Evolutionary conservation across 2,888 invertebrate genomes (phyloP), one percentile per base, ranked within the genome.

Genomic region (Ochropacha duplaris): DNA sequence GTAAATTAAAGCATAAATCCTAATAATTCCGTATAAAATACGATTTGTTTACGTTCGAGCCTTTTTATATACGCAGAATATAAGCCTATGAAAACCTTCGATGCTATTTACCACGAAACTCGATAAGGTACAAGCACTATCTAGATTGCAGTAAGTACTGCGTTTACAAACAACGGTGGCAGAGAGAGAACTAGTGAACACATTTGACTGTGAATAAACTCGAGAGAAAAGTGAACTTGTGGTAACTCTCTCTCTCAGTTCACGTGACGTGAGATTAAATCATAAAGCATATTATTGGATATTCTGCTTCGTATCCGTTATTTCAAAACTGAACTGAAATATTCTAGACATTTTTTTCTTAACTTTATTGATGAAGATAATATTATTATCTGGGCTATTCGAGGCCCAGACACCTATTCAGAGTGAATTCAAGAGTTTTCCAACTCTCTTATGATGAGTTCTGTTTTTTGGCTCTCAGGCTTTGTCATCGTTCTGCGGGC

Each of bases 141-240:
- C 69, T 71, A 71, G 76, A 80, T 78, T 82, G 83, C 81, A 81
- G 78, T 65, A 79, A 81, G 78, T 65, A 79, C 78, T 74, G 71
- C 82, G 83, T 84, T 87, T 87, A 90, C 86, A 87, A 88, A 88
- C 89, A 87, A 79, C 79, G 66, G 77, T 67, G 79, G 75, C 82
- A 75, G 79, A 79, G 78, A 75, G 79, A 79, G 78, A 84, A 79
- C 78, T 79, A 85, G 79, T 84, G 84, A 79, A 83, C 86, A 81
- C 86, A 81, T 76, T 76, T 74, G 68, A 69, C 71, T 69, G 74
- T 79, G 76, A 79, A 83, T 79, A 78, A 44, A 44, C 44, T 44
- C 76, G 75, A 75, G 79, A 28, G 14, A 49, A 31, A 55, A n/a
- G 26, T 50, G 44, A 44, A 31, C n/a, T 26, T 28, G 11, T 39